Conservation (phyloP, 2,797 vertebrate species). For the Myotis vivesi region DNA sequence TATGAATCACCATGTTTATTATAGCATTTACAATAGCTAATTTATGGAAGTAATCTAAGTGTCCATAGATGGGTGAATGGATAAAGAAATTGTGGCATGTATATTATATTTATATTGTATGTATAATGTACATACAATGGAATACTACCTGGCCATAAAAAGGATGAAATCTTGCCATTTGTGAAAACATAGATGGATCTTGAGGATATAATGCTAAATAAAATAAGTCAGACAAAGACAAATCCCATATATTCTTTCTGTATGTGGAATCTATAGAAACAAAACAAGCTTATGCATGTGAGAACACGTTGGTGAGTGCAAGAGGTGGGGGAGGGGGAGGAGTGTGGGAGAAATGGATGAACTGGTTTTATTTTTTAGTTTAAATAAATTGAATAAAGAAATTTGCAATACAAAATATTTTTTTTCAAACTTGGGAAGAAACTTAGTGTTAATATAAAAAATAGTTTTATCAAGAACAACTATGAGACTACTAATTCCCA, state of each 20-base stretch:
- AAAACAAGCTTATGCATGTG: background rate
- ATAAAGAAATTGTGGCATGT: background rate
- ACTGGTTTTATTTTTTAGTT: background rate
- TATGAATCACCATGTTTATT: background rate
- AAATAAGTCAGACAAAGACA: background rate
- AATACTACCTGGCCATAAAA: background rate
- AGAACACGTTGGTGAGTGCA: background rate
- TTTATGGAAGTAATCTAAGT: background rate
- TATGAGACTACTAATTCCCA: background rate
- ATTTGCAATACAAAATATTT: background rate
- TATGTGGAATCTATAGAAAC: background rate
- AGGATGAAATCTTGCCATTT: background rate
- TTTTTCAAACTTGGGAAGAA: slow-evolving; percentile 9
- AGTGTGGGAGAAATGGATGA: background rate
- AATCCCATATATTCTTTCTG: background rate
- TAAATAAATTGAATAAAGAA: background rate
- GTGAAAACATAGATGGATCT: background rate
- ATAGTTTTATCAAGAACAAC: background rate
- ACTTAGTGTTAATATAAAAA: background rate
- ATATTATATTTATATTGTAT: too few relatives aligned
- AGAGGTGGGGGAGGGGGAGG: background rate
- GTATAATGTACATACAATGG: background rate
- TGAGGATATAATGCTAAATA: background rate
- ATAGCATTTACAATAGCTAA: background rate
- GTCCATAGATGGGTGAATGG: background rate